A percentile compares a stretch with the other conserved stretches of the same genome.
Conservation (phyloP, 2,888 invertebrate species). For the Aleiodes leptofemur region DNA sequence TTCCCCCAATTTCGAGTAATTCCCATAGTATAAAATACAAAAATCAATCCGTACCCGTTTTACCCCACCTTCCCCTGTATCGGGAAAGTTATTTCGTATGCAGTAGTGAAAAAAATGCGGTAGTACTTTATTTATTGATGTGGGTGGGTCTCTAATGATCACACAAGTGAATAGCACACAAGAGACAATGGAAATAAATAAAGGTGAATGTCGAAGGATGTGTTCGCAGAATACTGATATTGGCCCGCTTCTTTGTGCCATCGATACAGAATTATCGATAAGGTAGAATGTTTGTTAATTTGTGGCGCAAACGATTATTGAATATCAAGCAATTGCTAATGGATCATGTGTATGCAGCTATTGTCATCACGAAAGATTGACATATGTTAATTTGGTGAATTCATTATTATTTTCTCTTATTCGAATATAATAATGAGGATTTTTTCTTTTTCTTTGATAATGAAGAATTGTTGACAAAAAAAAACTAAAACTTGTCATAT, state of each 20-base stretch:
- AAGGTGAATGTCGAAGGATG: not conserved
- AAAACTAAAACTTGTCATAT: too few relatives aligned
- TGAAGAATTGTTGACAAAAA: too few relatives aligned
- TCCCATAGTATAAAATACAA: too few relatives aligned
- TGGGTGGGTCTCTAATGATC: not conserved
- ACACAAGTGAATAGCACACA: not conserved
- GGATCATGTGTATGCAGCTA: constrained; percentile 1
- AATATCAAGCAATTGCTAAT: constrained; percentile 7
- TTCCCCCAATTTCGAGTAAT: too few relatives aligned
- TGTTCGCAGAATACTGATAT: constrained; percentile 43
- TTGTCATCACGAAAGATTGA: not conserved
- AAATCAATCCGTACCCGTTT: too few relatives aligned
- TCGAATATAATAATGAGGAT: too few relatives aligned
- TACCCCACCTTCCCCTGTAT: too few relatives aligned
- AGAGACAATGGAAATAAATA: not conserved
- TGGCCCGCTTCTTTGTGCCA: constrained; percentile 35
- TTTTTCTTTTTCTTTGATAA: too few relatives aligned
- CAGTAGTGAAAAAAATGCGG: too few relatives aligned
- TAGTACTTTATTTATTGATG: not conserved
- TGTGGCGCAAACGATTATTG: constrained; percentile 14
- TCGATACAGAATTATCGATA: constrained; percentile 30
- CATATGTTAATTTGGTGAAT: too few relatives aligned
- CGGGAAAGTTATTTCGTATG: too few relatives aligned
- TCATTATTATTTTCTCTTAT: too few relatives aligned
- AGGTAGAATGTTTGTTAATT: constrained; percentile 13